phyloP scores from a whole-genome alignment of 2,888 invertebrate species.

The Lottia scabra region DNA sequence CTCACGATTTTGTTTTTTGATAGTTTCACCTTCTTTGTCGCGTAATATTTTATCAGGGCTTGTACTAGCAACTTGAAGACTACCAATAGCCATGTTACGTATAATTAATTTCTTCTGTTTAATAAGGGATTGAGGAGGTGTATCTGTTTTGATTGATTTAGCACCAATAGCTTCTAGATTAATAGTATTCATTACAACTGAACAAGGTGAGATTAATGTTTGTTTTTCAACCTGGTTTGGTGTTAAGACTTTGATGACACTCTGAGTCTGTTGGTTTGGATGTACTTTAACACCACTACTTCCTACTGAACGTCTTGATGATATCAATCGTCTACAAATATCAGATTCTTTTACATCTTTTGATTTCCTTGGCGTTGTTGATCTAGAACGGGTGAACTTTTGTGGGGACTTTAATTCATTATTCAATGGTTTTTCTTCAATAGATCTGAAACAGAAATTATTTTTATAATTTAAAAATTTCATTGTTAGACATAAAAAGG shows the following conservation, averaged over 20 bases:
- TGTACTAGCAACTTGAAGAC: neutral
- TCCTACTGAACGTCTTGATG: neutral
- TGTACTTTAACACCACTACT: neutral
- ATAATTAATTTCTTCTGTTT: neutral
- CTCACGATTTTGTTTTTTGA: neutral
- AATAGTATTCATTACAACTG: neutral
- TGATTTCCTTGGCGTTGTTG: too few relatives aligned
- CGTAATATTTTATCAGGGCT: neutral
- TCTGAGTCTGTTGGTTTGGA: neutral
- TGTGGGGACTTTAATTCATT: too few relatives aligned
- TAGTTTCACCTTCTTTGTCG: neutral
- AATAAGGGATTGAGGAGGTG: neutral
- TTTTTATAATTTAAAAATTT: too few relatives aligned
- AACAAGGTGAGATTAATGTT: neutral
- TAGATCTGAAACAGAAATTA: too few relatives aligned
- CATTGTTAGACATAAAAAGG: too few relatives aligned
- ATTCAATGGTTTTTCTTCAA: too few relatives aligned
- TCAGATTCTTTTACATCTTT: neutral
- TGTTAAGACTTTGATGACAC: neutral
- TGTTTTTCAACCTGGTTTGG: neutral
- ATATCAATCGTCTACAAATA: neutral
- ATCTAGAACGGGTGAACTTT: too few relatives aligned
- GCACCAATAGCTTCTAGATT: neutral
- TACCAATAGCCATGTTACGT: neutral
- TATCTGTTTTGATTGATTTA: neutral